Percentiles rank a stretch among this genome's conserved stretches.
Evolutionary conservation across 2,888 invertebrate genomes (phyloP).

Genomic region (Heliconius erato): DNA sequence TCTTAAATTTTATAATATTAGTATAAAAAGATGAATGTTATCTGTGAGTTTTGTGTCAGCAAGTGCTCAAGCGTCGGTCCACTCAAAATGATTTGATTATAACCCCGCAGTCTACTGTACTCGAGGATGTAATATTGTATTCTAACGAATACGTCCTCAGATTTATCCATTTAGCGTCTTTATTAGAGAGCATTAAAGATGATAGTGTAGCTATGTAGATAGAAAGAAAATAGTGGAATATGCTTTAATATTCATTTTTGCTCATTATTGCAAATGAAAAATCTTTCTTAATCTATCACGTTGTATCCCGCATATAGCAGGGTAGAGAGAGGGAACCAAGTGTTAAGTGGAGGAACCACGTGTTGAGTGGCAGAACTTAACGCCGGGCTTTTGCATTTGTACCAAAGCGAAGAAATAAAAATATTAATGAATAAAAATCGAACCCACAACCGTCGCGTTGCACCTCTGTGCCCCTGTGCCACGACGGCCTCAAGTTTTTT

Average conservation of each 20-base stretch:
- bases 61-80: neutral
- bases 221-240: neutral
- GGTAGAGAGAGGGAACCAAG: too few relatives aligned
- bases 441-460: too few relatives aligned
- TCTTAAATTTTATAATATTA: too few relatives aligned
- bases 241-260: neutral
- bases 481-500: too few relatives aligned
- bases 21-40: neutral
- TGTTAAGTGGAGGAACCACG: too few relatives aligned
- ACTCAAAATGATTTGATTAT: conserved; percentile 18
- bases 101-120: neutral
- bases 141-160: neutral
- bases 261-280: neutral
- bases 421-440: too few relatives aligned
- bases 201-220: neutral
- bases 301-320: too few relatives aligned
- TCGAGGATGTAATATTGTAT: neutral
- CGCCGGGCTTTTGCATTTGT: too few relatives aligned
- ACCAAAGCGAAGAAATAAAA: too few relatives aligned
- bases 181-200: neutral
- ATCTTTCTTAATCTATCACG: too few relatives aligned
- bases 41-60: neutral
- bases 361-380: too few relatives aligned
- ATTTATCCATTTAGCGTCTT: conserved; percentile 11
- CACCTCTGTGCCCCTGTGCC: too few relatives aligned